Conservation (phyloP, 2,888 invertebrate genomes). For the Pterostichus madidus region DNA sequence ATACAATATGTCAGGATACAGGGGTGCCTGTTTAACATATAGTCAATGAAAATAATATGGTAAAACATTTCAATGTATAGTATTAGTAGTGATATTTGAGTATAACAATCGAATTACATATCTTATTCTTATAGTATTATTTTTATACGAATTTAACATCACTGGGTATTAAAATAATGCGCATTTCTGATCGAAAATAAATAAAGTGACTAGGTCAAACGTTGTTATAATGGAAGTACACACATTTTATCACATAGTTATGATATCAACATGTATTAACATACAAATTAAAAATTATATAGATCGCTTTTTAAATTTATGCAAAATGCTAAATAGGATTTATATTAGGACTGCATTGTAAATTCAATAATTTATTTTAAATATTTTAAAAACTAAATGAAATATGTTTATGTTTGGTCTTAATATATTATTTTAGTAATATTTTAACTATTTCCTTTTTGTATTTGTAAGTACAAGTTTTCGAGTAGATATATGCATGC, state of each 20-base stretch:
- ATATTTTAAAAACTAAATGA: too few relatives aligned
- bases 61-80: constrained; percentile 28
- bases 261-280: not conserved
- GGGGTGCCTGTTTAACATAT: constrained; percentile 14
- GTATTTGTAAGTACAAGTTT: too few relatives aligned
- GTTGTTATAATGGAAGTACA: too few relatives aligned
- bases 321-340: not conserved
- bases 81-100: constrained; percentile 8
- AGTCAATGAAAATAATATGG: constrained; percentile 44
- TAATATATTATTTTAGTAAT: too few relatives aligned
- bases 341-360: too few relatives aligned
- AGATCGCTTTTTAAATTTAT: not conserved
- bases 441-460: too few relatives aligned
- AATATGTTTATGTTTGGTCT: too few relatives aligned
- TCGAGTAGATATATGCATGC: too few relatives aligned
- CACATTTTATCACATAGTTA: too few relatives aligned
- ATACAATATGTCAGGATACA: constrained; percentile 56
- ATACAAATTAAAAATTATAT: constrained; percentile 22
- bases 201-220: not conserved
- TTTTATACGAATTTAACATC: not conserved
- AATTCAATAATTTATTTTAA: too few relatives aligned
- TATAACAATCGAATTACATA: not conserved
- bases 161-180: too few relatives aligned
- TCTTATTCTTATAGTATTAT: not conserved
- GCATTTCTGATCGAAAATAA: not conserved